Evolutionary conservation across 2,888 invertebrate species (phyloP).

Genomic region (Amphipyra berbera): DNA sequence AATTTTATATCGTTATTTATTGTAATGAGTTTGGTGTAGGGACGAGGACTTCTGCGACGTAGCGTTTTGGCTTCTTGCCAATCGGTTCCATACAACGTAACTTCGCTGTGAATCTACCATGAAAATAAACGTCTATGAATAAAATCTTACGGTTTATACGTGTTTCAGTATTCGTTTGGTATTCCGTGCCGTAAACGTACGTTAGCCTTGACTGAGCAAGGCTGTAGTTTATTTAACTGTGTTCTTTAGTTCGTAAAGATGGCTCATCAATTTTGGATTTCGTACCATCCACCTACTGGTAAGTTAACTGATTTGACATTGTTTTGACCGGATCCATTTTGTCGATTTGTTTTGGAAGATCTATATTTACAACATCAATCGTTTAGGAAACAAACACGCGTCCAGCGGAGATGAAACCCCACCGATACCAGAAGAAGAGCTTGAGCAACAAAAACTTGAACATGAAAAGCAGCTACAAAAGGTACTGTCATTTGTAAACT

Average conservation of each 20-base stretch:
- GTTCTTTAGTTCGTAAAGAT: conserved; percentile 85
- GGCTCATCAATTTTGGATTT: conserved; percentile 97
- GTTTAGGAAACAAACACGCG: conserved; percentile 80
- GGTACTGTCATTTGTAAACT: conserved; percentile 62
- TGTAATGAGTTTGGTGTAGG: conserved; percentile 11
- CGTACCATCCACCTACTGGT: conserved; percentile 95
- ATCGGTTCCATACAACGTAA: conserved; percentile 68
- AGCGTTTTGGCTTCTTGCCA: conserved; percentile 76
- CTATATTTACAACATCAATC: conserved; percentile 16
- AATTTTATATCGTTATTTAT: conserved; percentile 4
- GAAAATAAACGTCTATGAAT: conserved; percentile 88
- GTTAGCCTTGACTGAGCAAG: conserved; percentile 45
- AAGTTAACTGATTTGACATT: conserved; percentile 56
- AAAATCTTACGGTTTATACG: conserved; percentile 76
- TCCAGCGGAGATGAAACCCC: conserved; percentile 89
- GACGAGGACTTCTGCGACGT: conserved; percentile 21
- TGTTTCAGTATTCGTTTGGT: conserved; percentile 66
- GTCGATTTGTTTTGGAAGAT: conserved; percentile 30
- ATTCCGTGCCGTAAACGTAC: conserved; percentile 52
- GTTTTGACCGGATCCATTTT: conserved; percentile 21
- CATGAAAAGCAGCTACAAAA: conserved; percentile 91
- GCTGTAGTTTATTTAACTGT: conserved; percentile 24
- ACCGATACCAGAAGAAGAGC: conserved; percentile 84
- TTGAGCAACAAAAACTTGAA: conserved; percentile 91
- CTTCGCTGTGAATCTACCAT: conserved; percentile 71